Base-by-base conservation (phyloP, 2,888 invertebrate genomes). In the Agonopterix heracliana region DNA sequence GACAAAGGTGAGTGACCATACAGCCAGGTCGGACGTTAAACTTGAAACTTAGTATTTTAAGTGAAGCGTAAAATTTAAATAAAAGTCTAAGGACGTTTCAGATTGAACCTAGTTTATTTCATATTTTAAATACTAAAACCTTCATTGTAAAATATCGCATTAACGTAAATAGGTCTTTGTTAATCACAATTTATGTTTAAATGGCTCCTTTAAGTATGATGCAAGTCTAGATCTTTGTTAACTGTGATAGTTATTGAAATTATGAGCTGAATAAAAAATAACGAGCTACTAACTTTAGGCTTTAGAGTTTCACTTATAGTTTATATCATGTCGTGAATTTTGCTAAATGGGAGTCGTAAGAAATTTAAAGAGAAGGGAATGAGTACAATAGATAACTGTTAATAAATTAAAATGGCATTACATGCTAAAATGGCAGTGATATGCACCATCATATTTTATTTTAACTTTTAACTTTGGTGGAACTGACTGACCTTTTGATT, bases 81-180 rank as follows among this genome's bases (percentile, higher is more conserved):
- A 48, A n/a, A n/a, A 44, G 5, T 13, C 34, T 43, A 36, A 47
- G 43, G 2, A 38, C 41, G 46, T 26, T 46, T 41, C 45, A 51
- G 54, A 47, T 52, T 54, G 52, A 53, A 50, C 50, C 54, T 47
- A 45, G 51, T 46, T 54, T 54, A 57, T 57, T 45, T 59, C 47
- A 45, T 51, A 50, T 52, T 52, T 52, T 49, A 47, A 49, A 45
- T 35, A 26, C 12, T 13, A 49, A 43, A 48, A 47, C 45, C 46
- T 41, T 53, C 48, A 61, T 42, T 42, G 52, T 71, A 71, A 68
- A 73, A 64, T 58, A 69, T 69, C 70, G 64, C 61, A 57, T 74
- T 74, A 68, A 63, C 72, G 72, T 74, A 74, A 70, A 72, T 69
- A 71, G 62, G 57, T 59, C 58, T 64, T 64, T 56, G 63, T 67